Evolutionary conservation across 2,797 vertebrate species (phyloP).

Genomic region (Chelonia mydas): DNA sequence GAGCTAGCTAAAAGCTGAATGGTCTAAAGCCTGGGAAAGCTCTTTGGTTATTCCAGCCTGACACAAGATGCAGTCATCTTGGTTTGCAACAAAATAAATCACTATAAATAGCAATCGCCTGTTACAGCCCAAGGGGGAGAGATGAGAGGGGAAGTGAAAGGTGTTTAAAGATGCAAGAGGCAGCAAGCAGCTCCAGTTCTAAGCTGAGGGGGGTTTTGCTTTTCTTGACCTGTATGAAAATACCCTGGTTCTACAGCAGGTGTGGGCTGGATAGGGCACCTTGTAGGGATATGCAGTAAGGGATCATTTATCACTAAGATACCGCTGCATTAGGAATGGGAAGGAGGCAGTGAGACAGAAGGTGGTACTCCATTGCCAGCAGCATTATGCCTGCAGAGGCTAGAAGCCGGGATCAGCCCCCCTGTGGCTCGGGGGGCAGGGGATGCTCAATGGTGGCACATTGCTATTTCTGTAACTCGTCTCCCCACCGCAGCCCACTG

Average conservation of each 20-base stretch:
- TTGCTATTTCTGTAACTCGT: neutral
- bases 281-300: neutral
- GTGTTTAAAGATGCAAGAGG: neutral
- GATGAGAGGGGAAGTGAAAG: neutral
- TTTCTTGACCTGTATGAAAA: neutral
- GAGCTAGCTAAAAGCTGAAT: neutral
- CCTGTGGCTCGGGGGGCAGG: neutral
- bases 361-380: accelerated
- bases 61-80: neutral
- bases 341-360: neutral
- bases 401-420: neutral
- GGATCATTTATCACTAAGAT: neutral
- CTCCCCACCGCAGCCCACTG: neutral
- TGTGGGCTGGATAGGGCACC: neutral
- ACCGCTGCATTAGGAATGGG: neutral
- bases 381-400: neutral
- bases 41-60: neutral
- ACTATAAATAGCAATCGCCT: neutral
- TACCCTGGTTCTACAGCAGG: neutral
- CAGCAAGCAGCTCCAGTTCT: neutral
- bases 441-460: neutral
- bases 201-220: neutral
- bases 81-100: neutral
- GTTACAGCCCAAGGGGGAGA: neutral
- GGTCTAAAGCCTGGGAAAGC: neutral